Evolutionary conservation across 2,113 vertebrate species (phyloP).

Genomic region (Pagrus major): DNA sequence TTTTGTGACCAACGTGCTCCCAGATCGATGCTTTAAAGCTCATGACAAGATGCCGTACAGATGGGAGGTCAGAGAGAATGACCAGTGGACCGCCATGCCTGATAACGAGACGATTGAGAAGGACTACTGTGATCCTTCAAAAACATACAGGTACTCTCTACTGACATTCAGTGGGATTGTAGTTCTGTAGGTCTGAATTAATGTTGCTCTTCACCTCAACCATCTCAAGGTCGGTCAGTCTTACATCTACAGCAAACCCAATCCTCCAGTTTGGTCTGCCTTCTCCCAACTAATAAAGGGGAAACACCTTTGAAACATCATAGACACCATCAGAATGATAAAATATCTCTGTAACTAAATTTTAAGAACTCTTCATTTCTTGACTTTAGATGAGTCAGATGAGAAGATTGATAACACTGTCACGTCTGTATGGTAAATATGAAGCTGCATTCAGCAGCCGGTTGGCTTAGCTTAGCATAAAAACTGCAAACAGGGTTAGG

Average conservation of each 20-base stretch:
- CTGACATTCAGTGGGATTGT: background rate
- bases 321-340: no score
- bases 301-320: no score
- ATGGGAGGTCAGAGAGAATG: slow-evolving; percentile 74
- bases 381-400: no score
- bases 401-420: no score
- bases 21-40: slow-evolving; percentile 76
- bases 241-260: no score
- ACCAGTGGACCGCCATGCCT: slow-evolving; percentile 67
- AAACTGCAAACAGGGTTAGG: background rate
- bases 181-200: background rate
- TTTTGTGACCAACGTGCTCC: background rate
- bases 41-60: slow-evolving; percentile 82
- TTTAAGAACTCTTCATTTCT: no score
- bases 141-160: slow-evolving; percentile 70
- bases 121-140: slow-evolving; percentile 80
- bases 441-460: no score
- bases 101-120: slow-evolving; percentile 78
- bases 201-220: background rate
- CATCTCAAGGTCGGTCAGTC: no score
- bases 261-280: no score
- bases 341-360: no score
- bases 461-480: background rate
- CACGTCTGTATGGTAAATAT: no score
- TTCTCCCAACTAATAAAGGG: no score